These are phyloP conservation scores for Aphelinus atriplicis DNA, from an alignment of 1,140 invertebrate species.

Conservation along the genomic window DNA sequence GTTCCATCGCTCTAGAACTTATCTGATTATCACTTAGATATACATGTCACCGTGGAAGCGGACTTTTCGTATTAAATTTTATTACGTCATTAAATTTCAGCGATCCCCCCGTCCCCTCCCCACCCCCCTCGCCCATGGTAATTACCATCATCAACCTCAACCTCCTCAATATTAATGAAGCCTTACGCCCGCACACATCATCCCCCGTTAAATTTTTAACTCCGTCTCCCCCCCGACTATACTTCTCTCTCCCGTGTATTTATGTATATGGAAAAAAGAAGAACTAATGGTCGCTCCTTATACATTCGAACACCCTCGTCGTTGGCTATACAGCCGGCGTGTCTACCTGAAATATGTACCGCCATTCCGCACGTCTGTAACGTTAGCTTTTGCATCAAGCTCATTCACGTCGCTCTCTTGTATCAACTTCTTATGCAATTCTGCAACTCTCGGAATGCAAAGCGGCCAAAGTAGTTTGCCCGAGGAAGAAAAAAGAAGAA, in stretches of 20 bases:
- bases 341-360: too few species aligned
- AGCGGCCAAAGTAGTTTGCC: too few species aligned
- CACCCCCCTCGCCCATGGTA: neutral
- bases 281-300: neutral
- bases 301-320: neutral
- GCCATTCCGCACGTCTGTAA: too few species aligned
- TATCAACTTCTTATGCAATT: too few species aligned
- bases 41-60: neutral
- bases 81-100: conserved; percentile 28
- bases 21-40: neutral
- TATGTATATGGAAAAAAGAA: neutral
- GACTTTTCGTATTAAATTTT: conserved; percentile 14
- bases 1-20: neutral
- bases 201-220: conserved; percentile 44
- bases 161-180: conserved; percentile 13
- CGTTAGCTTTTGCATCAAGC: too few species aligned
- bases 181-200: conserved; percentile 32
- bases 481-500: too few species aligned
- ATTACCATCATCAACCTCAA: conserved; percentile 10
- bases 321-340: neutral
- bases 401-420: too few species aligned
- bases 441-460: too few species aligned
- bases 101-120: neutral
- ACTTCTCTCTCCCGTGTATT: neutral
- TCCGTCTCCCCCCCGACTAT: conserved; percentile 23